Percentiles rank a stretch among this genome's conserved stretches.
phyloP scores from a whole-genome alignment of 2,113 vertebrate genomes.

The Prolemur simus region DNA sequence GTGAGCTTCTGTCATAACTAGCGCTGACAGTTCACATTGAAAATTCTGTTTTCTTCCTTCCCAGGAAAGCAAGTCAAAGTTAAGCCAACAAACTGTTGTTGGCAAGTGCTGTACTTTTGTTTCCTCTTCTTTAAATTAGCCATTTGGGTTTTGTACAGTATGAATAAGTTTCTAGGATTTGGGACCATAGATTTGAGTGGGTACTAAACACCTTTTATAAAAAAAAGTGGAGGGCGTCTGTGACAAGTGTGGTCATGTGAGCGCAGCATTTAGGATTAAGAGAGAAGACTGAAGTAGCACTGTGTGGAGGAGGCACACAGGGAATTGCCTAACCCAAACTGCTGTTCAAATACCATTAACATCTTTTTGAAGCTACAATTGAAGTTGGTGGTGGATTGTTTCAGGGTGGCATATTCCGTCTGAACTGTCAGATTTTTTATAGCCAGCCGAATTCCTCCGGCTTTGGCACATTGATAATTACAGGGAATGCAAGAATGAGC shows the following conservation, averaged over 20 bases:
- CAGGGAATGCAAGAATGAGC: background rate
- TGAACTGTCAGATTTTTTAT: background rate
- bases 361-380: background rate
- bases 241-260: background rate
- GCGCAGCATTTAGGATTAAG: slow-evolving; percentile 5
- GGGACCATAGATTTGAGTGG: slow-evolving; percentile 41
- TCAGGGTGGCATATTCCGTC: background rate
- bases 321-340: background rate
- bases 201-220: background rate
- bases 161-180: slow-evolving; percentile 73
- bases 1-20: slow-evolving; percentile 87
- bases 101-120: slow-evolving; percentile 85
- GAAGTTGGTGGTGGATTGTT: background rate
- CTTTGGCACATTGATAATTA: background rate
- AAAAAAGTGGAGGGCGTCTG: slow-evolving; percentile 3
- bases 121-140: slow-evolving; percentile 84
- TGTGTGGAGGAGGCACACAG: background rate
- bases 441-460: background rate
- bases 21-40: slow-evolving; percentile 90
- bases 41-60: slow-evolving; percentile 92
- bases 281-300: background rate
- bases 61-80: slow-evolving; percentile 89
- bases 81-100: slow-evolving; percentile 89
- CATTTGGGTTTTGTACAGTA: slow-evolving; percentile 73
- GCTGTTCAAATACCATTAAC: background rate